phyloP scores from a whole-genome alignment of 2,888 invertebrate species.

The Parochlus steinenii region DNA sequence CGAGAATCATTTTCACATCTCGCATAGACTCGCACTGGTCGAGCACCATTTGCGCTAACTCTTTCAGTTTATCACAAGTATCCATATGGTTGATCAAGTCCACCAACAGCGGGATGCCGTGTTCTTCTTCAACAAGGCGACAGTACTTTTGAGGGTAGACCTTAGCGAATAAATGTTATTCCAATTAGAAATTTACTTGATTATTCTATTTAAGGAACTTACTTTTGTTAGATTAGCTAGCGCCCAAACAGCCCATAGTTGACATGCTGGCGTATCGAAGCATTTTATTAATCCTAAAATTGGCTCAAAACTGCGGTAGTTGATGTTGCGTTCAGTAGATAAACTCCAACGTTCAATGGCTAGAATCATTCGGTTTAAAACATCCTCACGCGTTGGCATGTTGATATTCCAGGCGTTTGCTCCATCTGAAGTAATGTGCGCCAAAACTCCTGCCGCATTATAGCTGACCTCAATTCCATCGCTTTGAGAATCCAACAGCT shows the following conservation, averaged over 20 bases:
- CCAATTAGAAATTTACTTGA: conserved; percentile 1
- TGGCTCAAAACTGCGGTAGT: conserved; percentile 91
- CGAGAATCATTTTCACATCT: conserved; percentile 11
- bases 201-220: conserved; percentile 11
- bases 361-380: conserved; percentile 54
- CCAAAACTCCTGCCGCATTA: conserved; percentile 89
- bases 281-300: conserved; percentile 69
- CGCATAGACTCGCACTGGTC: conserved; percentile 39
- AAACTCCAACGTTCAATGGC: conserved; percentile 85
- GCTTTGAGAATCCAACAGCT: conserved; percentile 65
- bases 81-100: conserved; percentile 43
- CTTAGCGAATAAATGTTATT: conserved; percentile 31
- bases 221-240: conserved; percentile 78
- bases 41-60: conserved; percentile 49
- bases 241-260: conserved; percentile 96
- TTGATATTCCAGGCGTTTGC: conserved; percentile 62
- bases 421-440: conserved; percentile 91
- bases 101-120: conserved; percentile 58
- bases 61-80: conserved; percentile 49
- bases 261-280: conserved; percentile 78
- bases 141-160: conserved; percentile 72
- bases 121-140: conserved; percentile 67
- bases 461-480: conserved; percentile 95
- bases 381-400: conserved; percentile 50
- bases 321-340: conserved; percentile 77